These are phyloP conservation scores for Drosophila kikkawai DNA, from an alignment of 1,140 invertebrate species.

Conservation along the genomic window DNA sequence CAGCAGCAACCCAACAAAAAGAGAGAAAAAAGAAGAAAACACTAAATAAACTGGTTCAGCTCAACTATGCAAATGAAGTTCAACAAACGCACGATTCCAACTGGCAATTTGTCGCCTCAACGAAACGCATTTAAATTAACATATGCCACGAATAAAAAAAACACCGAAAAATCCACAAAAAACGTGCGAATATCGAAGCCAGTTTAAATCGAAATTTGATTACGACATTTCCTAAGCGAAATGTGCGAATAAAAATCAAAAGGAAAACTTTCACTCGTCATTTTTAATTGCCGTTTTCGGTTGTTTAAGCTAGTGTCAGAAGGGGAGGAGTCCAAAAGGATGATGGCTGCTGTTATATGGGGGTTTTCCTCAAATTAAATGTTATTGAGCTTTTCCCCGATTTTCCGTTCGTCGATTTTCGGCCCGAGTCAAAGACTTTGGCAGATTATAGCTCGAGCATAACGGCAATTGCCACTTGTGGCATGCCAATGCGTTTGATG, in stretches of 20 bases:
- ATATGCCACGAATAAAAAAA: conserved; percentile 25
- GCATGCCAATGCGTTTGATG: conserved; percentile 72
- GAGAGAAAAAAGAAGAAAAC: neutral
- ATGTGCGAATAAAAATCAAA: conserved; percentile 36
- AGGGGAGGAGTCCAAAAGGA: conserved; percentile 40
- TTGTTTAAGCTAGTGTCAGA: conserved; percentile 2
- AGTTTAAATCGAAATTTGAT: conserved; percentile 60
- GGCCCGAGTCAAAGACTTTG: conserved; percentile 13
- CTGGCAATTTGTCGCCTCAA: conserved; percentile 71
- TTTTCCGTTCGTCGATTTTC: conserved; percentile 28
- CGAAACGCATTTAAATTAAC: conserved; percentile 72
- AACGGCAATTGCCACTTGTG: conserved; percentile 40
- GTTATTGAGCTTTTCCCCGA: conserved; percentile 47
- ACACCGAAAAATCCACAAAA: conserved; percentile 20
- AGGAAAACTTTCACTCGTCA: conserved; percentile 69
- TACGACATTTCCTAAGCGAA: conserved; percentile 59
- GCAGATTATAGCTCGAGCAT: conserved; percentile 29
- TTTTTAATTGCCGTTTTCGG: conserved; percentile 66
- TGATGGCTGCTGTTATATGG: conserved; percentile 28
- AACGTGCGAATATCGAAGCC: conserved; percentile 69
- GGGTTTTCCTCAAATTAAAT: conserved; percentile 45
- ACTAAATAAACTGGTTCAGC: conserved; percentile 65
- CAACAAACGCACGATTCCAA: conserved; percentile 72
- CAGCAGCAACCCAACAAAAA: conserved; percentile 7
- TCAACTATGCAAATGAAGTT: conserved; percentile 70